Base-by-base conservation (phyloP, 2,888 invertebrate species). In the Artemia sinica region DNA sequence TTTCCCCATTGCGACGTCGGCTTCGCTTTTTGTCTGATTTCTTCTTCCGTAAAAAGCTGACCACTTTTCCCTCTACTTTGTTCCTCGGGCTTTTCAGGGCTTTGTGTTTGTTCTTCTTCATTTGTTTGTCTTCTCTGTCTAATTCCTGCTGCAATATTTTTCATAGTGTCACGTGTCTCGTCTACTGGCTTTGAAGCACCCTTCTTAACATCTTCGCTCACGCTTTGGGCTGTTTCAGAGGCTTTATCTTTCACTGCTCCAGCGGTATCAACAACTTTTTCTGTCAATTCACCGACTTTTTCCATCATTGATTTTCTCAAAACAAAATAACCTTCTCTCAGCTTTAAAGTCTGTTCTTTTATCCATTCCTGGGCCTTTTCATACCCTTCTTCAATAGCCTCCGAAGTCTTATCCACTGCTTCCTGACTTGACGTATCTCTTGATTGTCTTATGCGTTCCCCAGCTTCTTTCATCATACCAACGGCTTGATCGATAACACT, bases 401-500 rank as follows among this genome's bases (percentile, higher is more conserved):
- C 58, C 18, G 58, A 58, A 9, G 58, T 58, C 10, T 58, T 58
- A 18, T 58, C 58, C 10, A 58, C 58, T 9, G 14, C 58, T 58
- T 58, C 58, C 58, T 58, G 58, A 58, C n/a, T n/a, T n/a, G 58
- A 18, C 14, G 58, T 18, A 9, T 58, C 58, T 14, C 58, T n/a
- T 14, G 58, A 14, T 18, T 58, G 58, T 58, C 58, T n/a, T 8
- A 58, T 58, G 8, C 18, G n/a, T 9, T 9, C 58, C 14, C 58
- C 18, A 8, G 18, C 58, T 58, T 58, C 58, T 58, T 58, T 58
- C 58, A 58, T 58, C 58, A 58, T 58, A 18, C 18, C 18, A 10
- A 58, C 58, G n/a, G 58, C 58, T 58, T 58, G 58, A 18, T 58
- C 58, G n/a, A 58, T 18, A 8, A 58, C 58, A 18, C 58, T 58